Percentiles rank a stretch among this genome's conserved stretches.
These are phyloP conservation scores for Sinosuthora webbiana DNA, from an alignment of 2,113 vertebrate species.

Conservation along the genomic window DNA sequence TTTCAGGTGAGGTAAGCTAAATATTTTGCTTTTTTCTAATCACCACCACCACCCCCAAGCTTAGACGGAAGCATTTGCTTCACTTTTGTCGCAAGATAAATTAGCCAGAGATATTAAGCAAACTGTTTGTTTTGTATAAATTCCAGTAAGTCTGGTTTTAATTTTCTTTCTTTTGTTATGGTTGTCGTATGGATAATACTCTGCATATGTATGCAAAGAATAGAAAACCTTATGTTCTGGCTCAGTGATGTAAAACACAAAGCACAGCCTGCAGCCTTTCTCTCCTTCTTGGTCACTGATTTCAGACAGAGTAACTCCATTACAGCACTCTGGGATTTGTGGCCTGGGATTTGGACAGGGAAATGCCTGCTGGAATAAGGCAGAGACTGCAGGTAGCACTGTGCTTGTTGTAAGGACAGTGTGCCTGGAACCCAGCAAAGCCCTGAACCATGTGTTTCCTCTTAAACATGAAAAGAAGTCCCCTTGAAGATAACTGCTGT, in stretches of 20 bases:
- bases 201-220: neutral
- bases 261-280: neutral
- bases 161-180: slow-evolving; percentile 15
- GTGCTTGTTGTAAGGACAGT: accelerated
- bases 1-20: slow-evolving; percentile 22
- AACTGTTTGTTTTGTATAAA: slow-evolving; percentile 22
- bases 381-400: neutral
- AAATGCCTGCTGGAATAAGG: neutral
- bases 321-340: neutral
- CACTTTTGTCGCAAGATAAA: neutral
- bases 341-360: neutral
- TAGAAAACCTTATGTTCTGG: neutral
- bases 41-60: neutral
- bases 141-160: neutral
- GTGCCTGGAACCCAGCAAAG: neutral
- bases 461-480: neutral
- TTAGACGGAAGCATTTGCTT: neutral
- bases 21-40: neutral
- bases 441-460: neutral
- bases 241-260: neutral
- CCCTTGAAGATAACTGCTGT: neutral
- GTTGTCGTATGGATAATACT: neutral
- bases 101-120: slow-evolving; percentile 1
- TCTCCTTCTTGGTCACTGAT: neutral
- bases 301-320: neutral